A percentile compares a stretch with the other conserved stretches of the same genome.
Conservation (phyloP, 2,797 vertebrate species). For the Leptatherina wallacei region DNA sequence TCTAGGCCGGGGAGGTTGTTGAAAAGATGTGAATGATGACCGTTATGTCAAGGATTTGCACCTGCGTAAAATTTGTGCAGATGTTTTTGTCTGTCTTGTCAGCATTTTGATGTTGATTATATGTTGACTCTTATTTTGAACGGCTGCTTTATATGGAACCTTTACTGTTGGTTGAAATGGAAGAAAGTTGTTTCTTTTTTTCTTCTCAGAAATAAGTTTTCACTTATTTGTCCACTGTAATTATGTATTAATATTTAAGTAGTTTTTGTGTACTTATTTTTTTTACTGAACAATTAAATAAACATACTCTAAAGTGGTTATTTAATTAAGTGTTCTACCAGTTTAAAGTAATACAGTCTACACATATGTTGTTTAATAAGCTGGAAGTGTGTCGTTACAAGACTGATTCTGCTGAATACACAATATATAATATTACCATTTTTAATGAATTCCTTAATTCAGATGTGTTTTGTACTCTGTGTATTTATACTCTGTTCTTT, state of each 20-base stretch:
- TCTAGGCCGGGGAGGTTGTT: conserved; percentile 71
- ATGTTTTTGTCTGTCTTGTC: conserved; percentile 21
- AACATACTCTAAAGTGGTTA: not conserved
- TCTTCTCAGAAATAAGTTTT: conserved; percentile 1
- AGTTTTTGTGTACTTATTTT: not conserved
- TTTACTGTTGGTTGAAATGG: conserved; percentile 15
- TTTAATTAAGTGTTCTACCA: not conserved
- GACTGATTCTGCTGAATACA: not conserved
- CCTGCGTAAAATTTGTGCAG: conserved; percentile 41
- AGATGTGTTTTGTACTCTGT: not conserved
- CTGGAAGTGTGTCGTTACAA: not conserved
- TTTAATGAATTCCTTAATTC: conserved; percentile 1
- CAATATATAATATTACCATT: not conserved
- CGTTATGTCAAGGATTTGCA: conserved; percentile 56
- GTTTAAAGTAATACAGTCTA: not conserved
- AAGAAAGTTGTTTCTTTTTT: not conserved
- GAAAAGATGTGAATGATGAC: conserved; percentile 72
- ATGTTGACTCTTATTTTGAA: conserved; percentile 1
- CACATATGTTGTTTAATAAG: not conserved
- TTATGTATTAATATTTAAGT: conserved; percentile 16
- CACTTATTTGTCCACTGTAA: conserved; percentile 4
- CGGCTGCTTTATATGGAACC: conserved; percentile 16
- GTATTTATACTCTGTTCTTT: not conserved
- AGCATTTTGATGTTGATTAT: conserved; percentile 2
- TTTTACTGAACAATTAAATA: not conserved